Base-by-base conservation (phyloP, 2,888 invertebrate genomes). In the Mesoligia furuncula region DNA sequence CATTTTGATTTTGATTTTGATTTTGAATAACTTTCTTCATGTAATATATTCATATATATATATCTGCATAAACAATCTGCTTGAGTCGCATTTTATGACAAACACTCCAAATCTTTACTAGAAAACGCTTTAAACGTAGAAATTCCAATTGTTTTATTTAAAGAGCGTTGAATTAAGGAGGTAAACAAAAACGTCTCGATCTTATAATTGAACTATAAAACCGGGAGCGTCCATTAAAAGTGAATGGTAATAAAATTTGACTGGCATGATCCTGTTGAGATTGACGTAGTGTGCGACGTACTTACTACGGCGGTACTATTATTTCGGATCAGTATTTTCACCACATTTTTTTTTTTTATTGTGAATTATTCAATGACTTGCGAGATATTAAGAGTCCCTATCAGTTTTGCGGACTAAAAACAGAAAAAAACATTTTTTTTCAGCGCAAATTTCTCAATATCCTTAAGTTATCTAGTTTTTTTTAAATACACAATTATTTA, bases 171-270 rank as follows among this genome's bases (percentile, higher is more conserved):
- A 75, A 82, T 84, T 71, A 84, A 75, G 78, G 72, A 78, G 72
- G 81, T 84, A 78, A 84, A 81, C 85, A 85, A 79, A 85, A 87
- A 80, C 80, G 82, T 86, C 90, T 85, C 85, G 87, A 88, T 85
- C 88, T 90, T 87, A 92, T 94, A 94, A 94, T 94, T 93, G 93
- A 91, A 92, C 92, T 91, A 93, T 95, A 94, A 93, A 94, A 93
- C 90, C 42, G 89, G 90, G 89, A 93, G 92, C 91, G 90, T 81
- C 88, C 93, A 93, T 94, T 95, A 95, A 95, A 94, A 90, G 92
- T 90, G 90, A 92, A 91, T 89, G 91, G 90, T 91, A 88, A 93
- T 95, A 94, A 95, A 94, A 93, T 93, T 87, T 87, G 80, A 92
- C 93, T 92, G 90, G 87, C 87, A 89, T 90, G 86, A 90, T 91